A percentile compares a stretch with the other conserved stretches of the same genome.
Evolutionary conservation across 2,113 vertebrate species (phyloP).

Genomic region (Bostrychus sinensis): DNA sequence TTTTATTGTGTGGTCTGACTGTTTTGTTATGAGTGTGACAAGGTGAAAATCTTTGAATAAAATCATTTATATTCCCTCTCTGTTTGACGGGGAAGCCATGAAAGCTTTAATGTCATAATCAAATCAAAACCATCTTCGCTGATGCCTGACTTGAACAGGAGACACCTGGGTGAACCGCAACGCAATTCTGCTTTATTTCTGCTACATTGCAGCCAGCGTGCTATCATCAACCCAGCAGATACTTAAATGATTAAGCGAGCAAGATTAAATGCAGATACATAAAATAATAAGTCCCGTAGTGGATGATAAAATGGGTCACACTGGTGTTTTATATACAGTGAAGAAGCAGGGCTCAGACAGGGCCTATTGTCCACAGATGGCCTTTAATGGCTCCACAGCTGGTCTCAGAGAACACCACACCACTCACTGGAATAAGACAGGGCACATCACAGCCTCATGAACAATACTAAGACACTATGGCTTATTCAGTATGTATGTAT

Average conservation of each 20-base stretch:
- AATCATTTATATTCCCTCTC: constrained; percentile 28
- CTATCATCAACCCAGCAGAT: constrained; percentile 24
- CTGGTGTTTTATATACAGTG: constrained; percentile 59
- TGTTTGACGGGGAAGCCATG: constrained; percentile 18
- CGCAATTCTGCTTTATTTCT: constrained; percentile 20
- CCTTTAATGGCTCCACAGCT: constrained; percentile 77
- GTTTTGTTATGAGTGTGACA: constrained; percentile 39
- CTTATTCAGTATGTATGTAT: not conserved
- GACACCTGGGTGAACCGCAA: constrained; percentile 5
- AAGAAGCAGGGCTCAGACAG: constrained; percentile 71
- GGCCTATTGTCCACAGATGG: constrained; percentile 79
- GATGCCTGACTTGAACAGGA: constrained; percentile 17
- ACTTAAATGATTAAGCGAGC: too few relatives aligned
- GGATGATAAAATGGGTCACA: constrained; percentile 52
- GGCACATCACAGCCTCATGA: constrained; percentile 24
- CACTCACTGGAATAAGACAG: constrained; percentile 46
- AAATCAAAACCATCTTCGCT: constrained; percentile 23
- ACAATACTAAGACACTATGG: not conserved
- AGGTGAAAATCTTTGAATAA: constrained; percentile 65
- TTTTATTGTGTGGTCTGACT: constrained; percentile 56
- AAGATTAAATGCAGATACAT: constrained; percentile 21
- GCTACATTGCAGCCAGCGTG: not conserved
- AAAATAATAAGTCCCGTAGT: constrained; percentile 33
- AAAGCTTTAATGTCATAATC: constrained; percentile 1
- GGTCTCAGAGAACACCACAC: constrained; percentile 66